Percentiles rank a stretch among this genome's conserved stretches.
Evolutionary conservation across 2,888 invertebrate genomes (phyloP).

Genomic region (Ptychoptera albimana): DNA sequence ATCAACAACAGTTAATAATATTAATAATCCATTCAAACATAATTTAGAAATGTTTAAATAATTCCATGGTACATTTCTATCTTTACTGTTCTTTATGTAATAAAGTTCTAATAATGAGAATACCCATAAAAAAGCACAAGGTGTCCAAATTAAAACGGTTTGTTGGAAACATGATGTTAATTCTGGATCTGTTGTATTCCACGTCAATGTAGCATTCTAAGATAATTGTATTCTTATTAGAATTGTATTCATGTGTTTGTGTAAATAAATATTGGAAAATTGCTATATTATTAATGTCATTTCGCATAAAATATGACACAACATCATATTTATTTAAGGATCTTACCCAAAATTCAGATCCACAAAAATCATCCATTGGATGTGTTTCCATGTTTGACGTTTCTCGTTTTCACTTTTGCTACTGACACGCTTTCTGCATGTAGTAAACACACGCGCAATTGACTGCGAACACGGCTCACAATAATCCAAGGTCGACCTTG

Average conservation of each 20-base stretch:
- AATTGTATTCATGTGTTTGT: background rate
- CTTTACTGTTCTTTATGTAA: slow-evolving; percentile 60
- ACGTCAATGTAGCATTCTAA: slow-evolving; percentile 61
- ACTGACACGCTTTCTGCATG: no score
- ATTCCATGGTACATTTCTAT: slow-evolving; percentile 63
- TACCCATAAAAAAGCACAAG: slow-evolving; percentile 70
- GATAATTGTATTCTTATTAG: slow-evolving; percentile 23
- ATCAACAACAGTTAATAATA: slow-evolving; percentile 51
- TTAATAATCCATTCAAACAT: slow-evolving; percentile 42
- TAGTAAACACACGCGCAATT: no score
- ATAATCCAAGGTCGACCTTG: no score
- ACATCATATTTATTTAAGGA: background rate
- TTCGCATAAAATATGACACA: no score
- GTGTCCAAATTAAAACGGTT: slow-evolving; percentile 78
- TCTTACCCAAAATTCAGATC: slow-evolving; percentile 68
- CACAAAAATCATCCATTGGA: slow-evolving; percentile 57
- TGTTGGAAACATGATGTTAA: slow-evolving; percentile 85
- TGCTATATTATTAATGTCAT: no score
- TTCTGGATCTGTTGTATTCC: slow-evolving; percentile 70
- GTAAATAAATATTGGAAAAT: no score
- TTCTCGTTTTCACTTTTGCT: no score
- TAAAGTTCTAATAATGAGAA: slow-evolving; percentile 57
- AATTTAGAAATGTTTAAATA: slow-evolving; percentile 55
- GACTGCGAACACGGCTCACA: no score
- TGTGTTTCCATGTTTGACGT: background rate